Base-by-base conservation (phyloP, 2,797 vertebrate genomes). In the Eurystomus glaucurus region DNA sequence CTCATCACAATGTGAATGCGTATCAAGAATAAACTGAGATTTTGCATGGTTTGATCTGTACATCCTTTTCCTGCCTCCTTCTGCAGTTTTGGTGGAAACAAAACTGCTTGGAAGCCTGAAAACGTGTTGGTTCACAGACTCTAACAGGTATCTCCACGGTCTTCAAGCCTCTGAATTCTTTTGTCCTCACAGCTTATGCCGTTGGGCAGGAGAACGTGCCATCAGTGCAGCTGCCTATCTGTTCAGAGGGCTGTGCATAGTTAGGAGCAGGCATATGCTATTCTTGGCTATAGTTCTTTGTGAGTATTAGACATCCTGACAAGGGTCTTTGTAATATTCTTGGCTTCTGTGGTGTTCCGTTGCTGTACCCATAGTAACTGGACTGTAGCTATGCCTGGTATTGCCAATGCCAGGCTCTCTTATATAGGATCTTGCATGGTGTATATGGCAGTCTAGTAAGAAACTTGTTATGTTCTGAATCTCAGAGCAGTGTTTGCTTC, bases 261-360 rank as follows among this genome's bases (percentile, higher is more conserved):
- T 54, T 31, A 37, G 43, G 14, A 80, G 31, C 48, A 45, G 55
- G 84, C 74, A 82, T 57, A 91, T 92, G 85, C 75, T 88, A 4
- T 45, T 54, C 85, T 85, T 92, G 86, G 85, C 70, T 70, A 11
- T 37, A 35, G 86, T 66, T 92, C 89, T 66, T 66, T 41, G 60
- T 51, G 65, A 74, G 70, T 77, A 66, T 69, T 60, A 90, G 75
- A 92, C 79, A 85, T 62, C 88, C 52, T 85, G 65, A 94, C 83
- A 85, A 61, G 65, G 55, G 61, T 48, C 86, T 92, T 92, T 82
- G 70, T 88, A 55, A 90, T 70, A 62, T 92, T 78, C 48, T 50
- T 90, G 89, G 85, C 66, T 85, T 90, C 86, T 71, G 19, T 55
- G 61, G 35, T 77, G 79, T 88, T 65, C 70, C 1, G 18, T 69